A percentile compares a stretch with the other conserved stretches of the same genome.
Conservation (phyloP, 2,797 vertebrate species). For the Pipistrellus kuhlii region DNA sequence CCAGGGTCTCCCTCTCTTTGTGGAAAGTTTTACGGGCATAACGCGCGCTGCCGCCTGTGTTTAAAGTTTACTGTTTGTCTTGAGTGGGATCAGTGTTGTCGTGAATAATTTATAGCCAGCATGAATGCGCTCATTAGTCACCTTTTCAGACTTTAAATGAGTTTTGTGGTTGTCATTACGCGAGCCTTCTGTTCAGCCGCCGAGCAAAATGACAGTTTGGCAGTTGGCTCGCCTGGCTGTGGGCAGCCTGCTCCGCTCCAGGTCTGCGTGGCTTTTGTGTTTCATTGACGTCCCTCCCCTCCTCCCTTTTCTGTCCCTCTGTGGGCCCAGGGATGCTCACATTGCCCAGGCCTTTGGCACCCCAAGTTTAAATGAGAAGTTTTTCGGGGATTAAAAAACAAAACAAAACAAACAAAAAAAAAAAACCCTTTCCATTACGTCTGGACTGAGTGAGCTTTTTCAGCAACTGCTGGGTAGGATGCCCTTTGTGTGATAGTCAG, state of each 20-base stretch:
- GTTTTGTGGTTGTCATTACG: constrained; percentile 89
- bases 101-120: constrained; percentile 91
- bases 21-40: constrained; percentile 74
- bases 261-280: constrained; percentile 77
- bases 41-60: constrained; percentile 78
- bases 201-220: constrained; percentile 81
- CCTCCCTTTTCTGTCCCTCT: not conserved
- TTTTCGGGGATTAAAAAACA: not conserved
- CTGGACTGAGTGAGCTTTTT: not conserved
- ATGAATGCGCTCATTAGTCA: constrained; percentile 92
- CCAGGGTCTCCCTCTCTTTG: constrained; percentile 63
- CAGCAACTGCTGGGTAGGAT: not conserved
- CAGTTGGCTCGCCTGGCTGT: constrained; percentile 82
- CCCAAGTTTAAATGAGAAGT: constrained; percentile 55
- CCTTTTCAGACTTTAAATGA: constrained; percentile 91
- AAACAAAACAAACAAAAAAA: too few relatives aligned
- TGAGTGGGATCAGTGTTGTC: constrained; percentile 86
- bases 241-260: constrained; percentile 78
- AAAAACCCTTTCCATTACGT: not conserved
- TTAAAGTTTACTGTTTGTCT: constrained; percentile 89
- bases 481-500: constrained; percentile 30
- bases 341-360: constrained; percentile 59
- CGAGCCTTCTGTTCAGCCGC: constrained; percentile 85
- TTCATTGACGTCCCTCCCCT: constrained; percentile 64
- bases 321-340: constrained; percentile 52